Percentiles rank a stretch among this genome's conserved stretches.
These are phyloP conservation scores for Tadarida brasiliensis DNA, from an alignment of 2,797 vertebrate species.

Conservation along the genomic window DNA sequence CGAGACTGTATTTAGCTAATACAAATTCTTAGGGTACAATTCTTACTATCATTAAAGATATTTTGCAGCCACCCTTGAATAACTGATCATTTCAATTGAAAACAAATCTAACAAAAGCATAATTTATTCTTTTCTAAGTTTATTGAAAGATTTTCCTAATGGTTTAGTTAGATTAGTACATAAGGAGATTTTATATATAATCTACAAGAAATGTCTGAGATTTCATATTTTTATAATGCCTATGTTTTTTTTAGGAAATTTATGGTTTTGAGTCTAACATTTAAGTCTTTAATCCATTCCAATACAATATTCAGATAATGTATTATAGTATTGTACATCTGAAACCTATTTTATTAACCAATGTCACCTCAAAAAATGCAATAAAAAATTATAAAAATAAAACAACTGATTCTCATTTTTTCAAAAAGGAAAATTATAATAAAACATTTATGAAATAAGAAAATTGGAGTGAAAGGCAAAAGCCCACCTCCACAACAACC, in stretches of 20 bases:
- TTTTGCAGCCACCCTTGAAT: background rate
- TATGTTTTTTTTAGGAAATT: background rate
- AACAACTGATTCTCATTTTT: background rate
- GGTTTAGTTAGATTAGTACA: background rate
- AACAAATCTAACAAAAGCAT: background rate
- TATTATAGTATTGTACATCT: background rate
- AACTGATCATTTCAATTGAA: background rate
- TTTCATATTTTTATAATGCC: too few species aligned
- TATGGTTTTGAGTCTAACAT: background rate
- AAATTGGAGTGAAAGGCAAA: background rate
- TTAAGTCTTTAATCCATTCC: background rate
- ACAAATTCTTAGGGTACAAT: background rate
- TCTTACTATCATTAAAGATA: background rate
- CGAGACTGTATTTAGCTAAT: background rate
- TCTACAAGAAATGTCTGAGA: too few species aligned
- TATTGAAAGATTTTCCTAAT: background rate
- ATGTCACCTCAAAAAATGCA: background rate
- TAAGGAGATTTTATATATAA: background rate
- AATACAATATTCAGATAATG: background rate
- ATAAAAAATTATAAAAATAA: background rate
- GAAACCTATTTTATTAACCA: background rate
- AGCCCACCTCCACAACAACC: accelerated
- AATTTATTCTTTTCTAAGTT: background rate
- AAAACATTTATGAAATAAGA: background rate
- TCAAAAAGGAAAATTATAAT: background rate